Evolutionary conservation across 2,888 invertebrate species (phyloP).

Genomic region (Petrolisthes manimaculis): DNA sequence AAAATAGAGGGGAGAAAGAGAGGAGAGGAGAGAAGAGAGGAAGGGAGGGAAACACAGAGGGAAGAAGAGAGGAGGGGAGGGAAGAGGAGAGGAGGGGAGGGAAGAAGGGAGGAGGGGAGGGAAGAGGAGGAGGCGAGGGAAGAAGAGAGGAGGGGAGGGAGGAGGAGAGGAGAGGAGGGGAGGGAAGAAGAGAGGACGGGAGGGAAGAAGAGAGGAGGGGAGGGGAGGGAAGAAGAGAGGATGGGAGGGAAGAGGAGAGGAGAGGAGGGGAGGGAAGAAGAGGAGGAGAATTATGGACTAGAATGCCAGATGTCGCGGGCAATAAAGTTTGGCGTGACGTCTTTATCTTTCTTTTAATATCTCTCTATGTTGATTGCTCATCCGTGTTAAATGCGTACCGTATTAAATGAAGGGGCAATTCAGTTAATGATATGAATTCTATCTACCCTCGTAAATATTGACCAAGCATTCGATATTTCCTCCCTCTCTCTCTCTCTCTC

Average conservation of each 20-base stretch:
- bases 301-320: slow-evolving; percentile 39
- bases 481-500: neutral
- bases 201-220: neutral
- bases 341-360: slow-evolving; percentile 18
- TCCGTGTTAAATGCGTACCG: neutral
- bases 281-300: neutral
- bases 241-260: neutral
- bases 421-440: neutral
- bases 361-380: neutral
- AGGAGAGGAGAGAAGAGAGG: neutral
- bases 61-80: neutral
- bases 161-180: neutral
- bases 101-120: neutral
- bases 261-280: neutral
- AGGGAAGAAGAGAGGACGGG: neutral
- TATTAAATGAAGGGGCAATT: neutral
- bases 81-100: neutral
- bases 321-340: slow-evolving; percentile 23
- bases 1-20: neutral
- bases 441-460: neutral
- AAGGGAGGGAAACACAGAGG: neutral
- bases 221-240: neutral
- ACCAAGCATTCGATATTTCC: neutral
- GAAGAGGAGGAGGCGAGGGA: neutral
- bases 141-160: neutral